Evolutionary conservation across 2,113 vertebrate species (phyloP).

Genomic region (Megaceryle maxima): DNA sequence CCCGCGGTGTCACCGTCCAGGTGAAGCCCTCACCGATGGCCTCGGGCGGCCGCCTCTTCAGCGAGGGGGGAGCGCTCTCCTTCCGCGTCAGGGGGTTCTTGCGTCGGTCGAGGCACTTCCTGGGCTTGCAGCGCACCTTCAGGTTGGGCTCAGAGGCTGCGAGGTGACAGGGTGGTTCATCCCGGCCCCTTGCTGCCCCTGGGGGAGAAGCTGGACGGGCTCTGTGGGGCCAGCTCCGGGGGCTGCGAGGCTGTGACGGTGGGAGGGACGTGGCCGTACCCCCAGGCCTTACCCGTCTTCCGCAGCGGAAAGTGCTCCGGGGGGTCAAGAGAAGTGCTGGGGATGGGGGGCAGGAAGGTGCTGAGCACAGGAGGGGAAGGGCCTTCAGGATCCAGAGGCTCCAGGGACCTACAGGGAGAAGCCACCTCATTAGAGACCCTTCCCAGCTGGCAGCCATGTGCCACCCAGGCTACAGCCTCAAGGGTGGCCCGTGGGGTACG

Average conservation of each 20-base stretch:
- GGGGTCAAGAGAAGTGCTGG: constrained; percentile 74
- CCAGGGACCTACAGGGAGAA: constrained; percentile 78
- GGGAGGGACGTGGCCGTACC: background rate
- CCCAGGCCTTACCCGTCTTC: constrained; percentile 80
- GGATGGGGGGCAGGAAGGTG: constrained; percentile 74
- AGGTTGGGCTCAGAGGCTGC: constrained; percentile 93
- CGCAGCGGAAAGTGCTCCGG: constrained; percentile 84
- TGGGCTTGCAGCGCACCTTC: constrained; percentile 89
- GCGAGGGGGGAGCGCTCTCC: constrained; percentile 86
- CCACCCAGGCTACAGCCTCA: fast-evolving
- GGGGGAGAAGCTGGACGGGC: background rate
- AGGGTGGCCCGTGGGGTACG: background rate
- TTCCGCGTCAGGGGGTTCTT: constrained; percentile 91
- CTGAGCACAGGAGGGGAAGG: constrained; percentile 74
- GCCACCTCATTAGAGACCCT: background rate
- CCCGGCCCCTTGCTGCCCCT: fast-evolving
- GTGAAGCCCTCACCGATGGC: constrained; percentile 72
- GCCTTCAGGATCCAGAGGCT: constrained; percentile 77
- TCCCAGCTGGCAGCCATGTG: background rate
- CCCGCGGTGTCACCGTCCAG: fast-evolving
- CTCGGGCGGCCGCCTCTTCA: constrained; percentile 81
- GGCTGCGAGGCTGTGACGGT: fast-evolving
- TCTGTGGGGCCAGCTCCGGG: background rate
- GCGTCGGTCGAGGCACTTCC: constrained; percentile 87
- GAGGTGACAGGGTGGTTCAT: background rate